Evolutionary conservation across 2,113 vertebrate species (phyloP), one percentile per base, ranked within the genome.

Genomic region (Piprites chloris): DNA sequence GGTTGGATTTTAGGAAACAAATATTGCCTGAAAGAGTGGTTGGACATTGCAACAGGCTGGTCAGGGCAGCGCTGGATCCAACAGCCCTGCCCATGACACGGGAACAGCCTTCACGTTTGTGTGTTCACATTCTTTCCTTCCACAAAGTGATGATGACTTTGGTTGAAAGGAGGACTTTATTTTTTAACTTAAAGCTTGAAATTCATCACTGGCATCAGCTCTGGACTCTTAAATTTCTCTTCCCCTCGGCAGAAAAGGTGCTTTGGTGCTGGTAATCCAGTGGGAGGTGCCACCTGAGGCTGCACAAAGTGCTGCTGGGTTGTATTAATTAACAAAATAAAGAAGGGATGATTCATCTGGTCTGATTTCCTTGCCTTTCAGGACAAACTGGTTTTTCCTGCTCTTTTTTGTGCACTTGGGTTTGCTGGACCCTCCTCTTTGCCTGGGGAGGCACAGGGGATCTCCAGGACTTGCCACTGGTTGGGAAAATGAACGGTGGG

Each of bases 71-170:
- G 41, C 21, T 35, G 35, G 52, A 32, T 14, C 47, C 8, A 3
- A 26, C 26, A 62, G 11, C 17, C 12, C 22, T 71, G 69, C 24
- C 9, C 10, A 8, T 24, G 21, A 35, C 12, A 19, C 35, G 5
- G 9, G 65, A 44, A 39, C 6, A 67, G 8, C 6, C 15, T 32
- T 66, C 3, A 1, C 0, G 1, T 0, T 47, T 85, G 74, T n/a
- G 3, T 26, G 14, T 44, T 67, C 8, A 3, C 11, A 26, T 6
- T 13, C 19, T 55, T 50, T 47, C 24, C 9, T 87, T 56, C 15
- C 5, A 23, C 27, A 39, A 53, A 39, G 6, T 16, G 53, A 46
- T 16, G 53, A 46, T 11, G 11, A 10, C 42, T 82, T 82, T 50
- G 13, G 19, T 30, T 63, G 23, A 71, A 84, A 88, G 12, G 4